Conservation (phyloP, 2,888 invertebrate genomes). For the Muscina levida region DNA sequence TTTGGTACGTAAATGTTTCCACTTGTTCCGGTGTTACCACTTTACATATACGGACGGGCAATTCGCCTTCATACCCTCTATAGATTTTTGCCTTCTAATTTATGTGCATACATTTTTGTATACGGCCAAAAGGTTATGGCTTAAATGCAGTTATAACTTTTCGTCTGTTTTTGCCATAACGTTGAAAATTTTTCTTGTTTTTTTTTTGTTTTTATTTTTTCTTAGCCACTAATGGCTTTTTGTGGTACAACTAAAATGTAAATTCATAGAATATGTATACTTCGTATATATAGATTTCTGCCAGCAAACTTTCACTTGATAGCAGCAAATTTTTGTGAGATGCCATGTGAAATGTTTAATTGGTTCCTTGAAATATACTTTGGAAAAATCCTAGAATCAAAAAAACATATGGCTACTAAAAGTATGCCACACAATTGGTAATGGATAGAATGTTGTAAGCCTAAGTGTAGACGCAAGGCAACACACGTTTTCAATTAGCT, state of each 20-base stretch:
- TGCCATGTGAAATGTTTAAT: slow-evolving; percentile 36
- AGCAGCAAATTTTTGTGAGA: neutral
- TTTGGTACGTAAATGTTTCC: slow-evolving; percentile 18
- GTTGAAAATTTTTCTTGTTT: slow-evolving; percentile 31
- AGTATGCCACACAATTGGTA: too few relatives aligned
- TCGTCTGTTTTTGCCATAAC: slow-evolving; percentile 13
- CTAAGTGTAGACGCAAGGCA: too few relatives aligned
- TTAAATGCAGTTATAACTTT: slow-evolving; percentile 27
- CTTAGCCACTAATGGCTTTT: slow-evolving; percentile 45
- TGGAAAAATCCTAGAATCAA: neutral
- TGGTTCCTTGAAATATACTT: slow-evolving; percentile 37
- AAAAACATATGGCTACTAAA: too few relatives aligned
- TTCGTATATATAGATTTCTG: slow-evolving; percentile 16
- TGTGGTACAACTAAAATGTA: slow-evolving; percentile 33
- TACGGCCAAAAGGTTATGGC: neutral
- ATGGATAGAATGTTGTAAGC: too few relatives aligned
- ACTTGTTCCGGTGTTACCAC: neutral
- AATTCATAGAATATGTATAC: neutral
- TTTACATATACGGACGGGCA: neutral
- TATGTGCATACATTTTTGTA: slow-evolving; percentile 33
- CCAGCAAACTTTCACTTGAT: slow-evolving; percentile 4
- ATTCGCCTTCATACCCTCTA: slow-evolving; percentile 19
- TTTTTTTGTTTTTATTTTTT: slow-evolving; percentile 40
- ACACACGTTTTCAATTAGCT: too few relatives aligned
- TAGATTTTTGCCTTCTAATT: slow-evolving; percentile 18